Conservation (phyloP, 2,113 vertebrate species). For the Antidorcas marsupialis region DNA sequence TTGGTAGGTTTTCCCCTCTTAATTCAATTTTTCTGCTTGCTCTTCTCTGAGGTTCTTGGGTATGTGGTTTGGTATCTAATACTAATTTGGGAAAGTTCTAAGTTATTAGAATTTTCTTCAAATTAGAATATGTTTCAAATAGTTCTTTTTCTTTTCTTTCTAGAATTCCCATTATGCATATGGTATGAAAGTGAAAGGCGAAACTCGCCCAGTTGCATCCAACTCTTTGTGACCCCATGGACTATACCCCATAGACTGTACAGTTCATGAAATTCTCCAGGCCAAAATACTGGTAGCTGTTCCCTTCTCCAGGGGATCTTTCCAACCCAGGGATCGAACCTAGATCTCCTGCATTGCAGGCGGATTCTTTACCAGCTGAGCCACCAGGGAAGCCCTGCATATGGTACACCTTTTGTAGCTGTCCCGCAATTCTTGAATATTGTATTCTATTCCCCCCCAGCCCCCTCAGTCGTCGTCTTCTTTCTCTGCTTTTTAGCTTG, state of each 20-base stretch:
- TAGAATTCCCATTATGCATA: background rate
- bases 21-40: background rate
- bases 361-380: background rate
- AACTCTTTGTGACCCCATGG: background rate
- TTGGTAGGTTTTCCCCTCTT: background rate
- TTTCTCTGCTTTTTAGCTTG: background rate
- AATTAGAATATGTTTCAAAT: background rate
- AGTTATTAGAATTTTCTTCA: background rate
- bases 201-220: fast-evolving
- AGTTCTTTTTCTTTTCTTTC: background rate
- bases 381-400: background rate
- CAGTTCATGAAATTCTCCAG: background rate
- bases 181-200: background rate
- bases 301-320: background rate
- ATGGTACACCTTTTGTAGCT: background rate
- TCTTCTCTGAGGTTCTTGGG: background rate
- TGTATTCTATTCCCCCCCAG: too few relatives aligned
- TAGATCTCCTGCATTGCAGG: background rate
- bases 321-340: background rate
- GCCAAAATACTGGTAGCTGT: background rate
- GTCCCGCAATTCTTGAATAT: too few relatives aligned
- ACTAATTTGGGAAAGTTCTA: background rate
- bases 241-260: background rate
- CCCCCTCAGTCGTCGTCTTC: background rate
- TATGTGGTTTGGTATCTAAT: background rate